These are phyloP conservation scores for Allobates femoralis DNA, from an alignment of 2,797 vertebrate species.

Conservation along the genomic window DNA sequence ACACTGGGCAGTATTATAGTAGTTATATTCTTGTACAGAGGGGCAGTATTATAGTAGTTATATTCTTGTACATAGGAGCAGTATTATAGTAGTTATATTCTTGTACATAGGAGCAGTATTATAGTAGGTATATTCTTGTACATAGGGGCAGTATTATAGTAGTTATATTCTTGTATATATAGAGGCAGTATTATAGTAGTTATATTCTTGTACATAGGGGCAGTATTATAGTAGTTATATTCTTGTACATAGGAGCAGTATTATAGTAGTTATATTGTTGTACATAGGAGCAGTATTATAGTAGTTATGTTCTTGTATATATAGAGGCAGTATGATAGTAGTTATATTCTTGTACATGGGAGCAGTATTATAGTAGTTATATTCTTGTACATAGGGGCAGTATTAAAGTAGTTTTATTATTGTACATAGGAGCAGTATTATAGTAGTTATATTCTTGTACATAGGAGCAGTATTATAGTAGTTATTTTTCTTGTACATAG, in stretches of 20 bases:
- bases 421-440: not conserved
- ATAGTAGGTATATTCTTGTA: not conserved
- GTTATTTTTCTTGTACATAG: too few relatives aligned
- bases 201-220: too few relatives aligned
- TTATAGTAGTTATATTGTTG: not conserved
- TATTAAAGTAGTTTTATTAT: too few relatives aligned
- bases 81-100: constrained; percentile 19
- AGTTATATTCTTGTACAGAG: not conserved
- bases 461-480: not conserved
- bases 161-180: constrained; percentile 13
- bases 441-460: constrained; percentile 4
- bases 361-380: too few relatives aligned
- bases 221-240: constrained; percentile 3
- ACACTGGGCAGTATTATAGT: too few relatives aligned
- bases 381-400: too few relatives aligned
- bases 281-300: not conserved
- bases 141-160: not conserved
- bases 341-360: too few relatives aligned
- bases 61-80: constrained; percentile 5
- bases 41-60: constrained; percentile 5
- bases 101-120: constrained; percentile 2
- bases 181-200: too few relatives aligned
- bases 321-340: too few relatives aligned
- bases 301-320: too few relatives aligned
- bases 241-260: not conserved